A percentile compares a stretch with the other conserved stretches of the same genome.
These are phyloP conservation scores for Irena cyanogastra DNA, from an alignment of 2,113 vertebrate species.

Conservation along the genomic window DNA sequence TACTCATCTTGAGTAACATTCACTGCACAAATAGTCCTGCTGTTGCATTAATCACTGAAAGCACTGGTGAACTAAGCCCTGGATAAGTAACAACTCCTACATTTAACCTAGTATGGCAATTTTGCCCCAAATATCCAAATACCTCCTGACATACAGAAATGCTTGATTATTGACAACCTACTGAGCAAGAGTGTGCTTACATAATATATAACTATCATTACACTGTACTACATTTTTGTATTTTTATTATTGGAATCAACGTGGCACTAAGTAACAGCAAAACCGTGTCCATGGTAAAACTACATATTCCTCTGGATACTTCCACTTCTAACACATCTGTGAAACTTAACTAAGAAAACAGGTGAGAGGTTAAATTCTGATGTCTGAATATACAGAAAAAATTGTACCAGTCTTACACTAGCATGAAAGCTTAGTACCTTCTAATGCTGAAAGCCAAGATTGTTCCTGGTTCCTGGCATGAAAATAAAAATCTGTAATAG, in stretches of 20 bases:
- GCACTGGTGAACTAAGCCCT: neutral
- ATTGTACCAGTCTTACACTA: neutral
- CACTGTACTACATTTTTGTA: neutral
- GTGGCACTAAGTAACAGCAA: neutral
- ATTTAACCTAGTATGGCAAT: neutral
- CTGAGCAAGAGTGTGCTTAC: neutral
- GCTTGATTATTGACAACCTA: neutral
- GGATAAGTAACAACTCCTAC: neutral
- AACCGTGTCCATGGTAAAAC: neutral
- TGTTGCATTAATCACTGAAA: neutral
- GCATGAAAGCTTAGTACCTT: neutral
- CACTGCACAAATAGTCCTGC: neutral
- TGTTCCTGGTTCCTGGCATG: neutral
- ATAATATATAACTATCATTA: neutral
- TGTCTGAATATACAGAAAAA: neutral
- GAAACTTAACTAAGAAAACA: neutral
- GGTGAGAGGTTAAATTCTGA: neutral
- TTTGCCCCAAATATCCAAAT: neutral
- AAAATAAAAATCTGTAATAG: neutral
- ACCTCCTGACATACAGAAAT: neutral
- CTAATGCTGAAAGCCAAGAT: neutral
- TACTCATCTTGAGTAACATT: slow-evolving; percentile 1
- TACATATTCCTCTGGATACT: neutral
- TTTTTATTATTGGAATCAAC: neutral
- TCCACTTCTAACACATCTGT: neutral